phyloP scores from a whole-genome alignment of 2,113 vertebrate genomes.

The Formicarius rufipectus region DNA sequence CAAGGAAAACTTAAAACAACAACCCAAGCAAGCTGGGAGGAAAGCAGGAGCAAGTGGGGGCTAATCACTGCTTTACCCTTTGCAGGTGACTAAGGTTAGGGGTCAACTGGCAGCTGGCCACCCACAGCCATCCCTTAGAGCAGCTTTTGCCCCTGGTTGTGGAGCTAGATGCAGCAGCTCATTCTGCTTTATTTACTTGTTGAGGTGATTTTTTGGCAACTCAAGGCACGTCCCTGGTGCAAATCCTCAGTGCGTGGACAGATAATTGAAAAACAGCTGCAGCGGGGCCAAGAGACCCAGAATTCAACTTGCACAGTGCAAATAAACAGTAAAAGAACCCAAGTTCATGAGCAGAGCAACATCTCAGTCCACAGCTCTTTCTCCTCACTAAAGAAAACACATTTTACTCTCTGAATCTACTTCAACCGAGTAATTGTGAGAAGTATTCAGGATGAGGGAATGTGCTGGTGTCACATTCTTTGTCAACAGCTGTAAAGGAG shows the following conservation, averaged over 20 bases:
- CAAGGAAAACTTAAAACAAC: not conserved
- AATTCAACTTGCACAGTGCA: not conserved
- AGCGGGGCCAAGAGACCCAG: not conserved
- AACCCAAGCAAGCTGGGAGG: not conserved
- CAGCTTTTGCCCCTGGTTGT: not conserved
- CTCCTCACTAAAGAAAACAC: not conserved
- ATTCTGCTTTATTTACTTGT: not conserved
- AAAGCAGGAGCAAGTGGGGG: not conserved
- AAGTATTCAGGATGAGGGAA: constrained; percentile 43
- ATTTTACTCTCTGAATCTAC: not conserved
- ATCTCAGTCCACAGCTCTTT: not conserved
- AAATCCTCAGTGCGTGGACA: not conserved
- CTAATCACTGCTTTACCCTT: not conserved
- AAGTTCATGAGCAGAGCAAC: not conserved
- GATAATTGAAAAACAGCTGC: not conserved
- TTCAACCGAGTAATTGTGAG: constrained; percentile 28
- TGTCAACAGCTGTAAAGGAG: constrained; percentile 67
- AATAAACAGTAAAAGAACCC: constrained; percentile 14
- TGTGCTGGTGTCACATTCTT: constrained; percentile 62
- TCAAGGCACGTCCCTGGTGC: not conserved
- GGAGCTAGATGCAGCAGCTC: constrained; percentile 25
- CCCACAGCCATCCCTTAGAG: not conserved
- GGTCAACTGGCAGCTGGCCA: not conserved
- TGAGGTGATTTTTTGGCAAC: constrained; percentile 17
- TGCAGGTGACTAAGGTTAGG: not conserved